Evolutionary conservation across 2,113 vertebrate species (phyloP).

Genomic region (Amphiprion percula): DNA sequence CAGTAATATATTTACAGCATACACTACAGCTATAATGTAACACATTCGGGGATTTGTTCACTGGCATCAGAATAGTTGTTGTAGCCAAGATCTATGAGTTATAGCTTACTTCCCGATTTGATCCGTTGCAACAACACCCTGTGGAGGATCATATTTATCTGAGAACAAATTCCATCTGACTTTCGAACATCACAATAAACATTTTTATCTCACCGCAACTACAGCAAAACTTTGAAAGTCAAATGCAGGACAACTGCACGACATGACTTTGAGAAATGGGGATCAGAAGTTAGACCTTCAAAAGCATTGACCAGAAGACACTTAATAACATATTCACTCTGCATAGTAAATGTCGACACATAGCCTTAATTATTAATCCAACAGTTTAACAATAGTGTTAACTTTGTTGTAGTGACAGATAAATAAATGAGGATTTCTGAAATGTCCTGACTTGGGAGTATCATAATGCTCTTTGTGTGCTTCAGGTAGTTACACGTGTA

Average conservation of each 20-base stretch:
- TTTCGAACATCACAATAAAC: background rate
- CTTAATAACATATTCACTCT: too few relatives aligned
- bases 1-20: background rate
- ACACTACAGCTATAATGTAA: background rate
- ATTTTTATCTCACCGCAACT: background rate
- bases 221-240: background rate
- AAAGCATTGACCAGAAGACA: too few relatives aligned
- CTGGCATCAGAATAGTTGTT: background rate
- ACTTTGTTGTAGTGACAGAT: too few relatives aligned
- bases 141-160: background rate
- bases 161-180: background rate
- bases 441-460: background rate
- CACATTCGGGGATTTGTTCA: background rate
- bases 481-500: background rate
- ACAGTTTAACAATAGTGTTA: too few relatives aligned
- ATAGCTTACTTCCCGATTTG: background rate
- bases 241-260: background rate
- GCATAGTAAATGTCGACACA: too few relatives aligned
- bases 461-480: background rate
- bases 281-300: too few relatives aligned
- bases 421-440: background rate
- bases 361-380: too few relatives aligned
- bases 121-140: background rate
- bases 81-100: background rate
- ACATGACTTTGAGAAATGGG: too few relatives aligned